Conservation (phyloP, 2,113 vertebrate genomes). For the Montifringilla adamsi region DNA sequence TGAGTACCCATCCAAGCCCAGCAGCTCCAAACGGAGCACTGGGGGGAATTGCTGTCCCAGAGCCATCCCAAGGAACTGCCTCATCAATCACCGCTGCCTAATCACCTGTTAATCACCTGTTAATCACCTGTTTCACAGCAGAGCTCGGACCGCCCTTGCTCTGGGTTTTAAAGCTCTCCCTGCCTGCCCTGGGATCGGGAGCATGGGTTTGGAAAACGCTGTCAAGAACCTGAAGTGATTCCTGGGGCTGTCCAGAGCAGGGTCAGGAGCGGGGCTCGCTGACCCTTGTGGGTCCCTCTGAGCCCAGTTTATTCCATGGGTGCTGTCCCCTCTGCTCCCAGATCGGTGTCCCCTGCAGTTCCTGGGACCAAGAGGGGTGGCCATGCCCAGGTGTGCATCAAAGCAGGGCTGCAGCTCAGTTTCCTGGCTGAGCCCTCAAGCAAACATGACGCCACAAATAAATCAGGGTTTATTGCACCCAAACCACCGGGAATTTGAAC, state of each 20-base stretch:
- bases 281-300: no score
- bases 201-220: accelerated
- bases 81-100: background rate
- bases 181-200: background rate
- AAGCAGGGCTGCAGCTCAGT: background rate
- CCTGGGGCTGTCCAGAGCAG: background rate
- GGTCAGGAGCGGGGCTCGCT: background rate
- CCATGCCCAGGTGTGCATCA: accelerated
- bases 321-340: background rate
- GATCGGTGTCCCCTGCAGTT: background rate
- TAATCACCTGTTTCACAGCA: background rate
- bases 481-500: background rate
- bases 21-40: accelerated
- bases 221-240: accelerated
- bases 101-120: background rate
- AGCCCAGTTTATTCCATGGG: accelerated
- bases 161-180: background rate
- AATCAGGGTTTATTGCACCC: background rate
- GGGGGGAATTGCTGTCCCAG: accelerated
- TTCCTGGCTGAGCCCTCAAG: accelerated
- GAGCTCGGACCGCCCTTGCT: background rate
- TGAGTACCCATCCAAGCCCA: background rate
- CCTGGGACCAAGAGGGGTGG: background rate
- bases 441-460: accelerated
- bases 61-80: background rate